These are phyloP conservation scores for Raillietiella orientalis DNA, from an alignment of 2,888 invertebrate species.

Conservation along the genomic window DNA sequence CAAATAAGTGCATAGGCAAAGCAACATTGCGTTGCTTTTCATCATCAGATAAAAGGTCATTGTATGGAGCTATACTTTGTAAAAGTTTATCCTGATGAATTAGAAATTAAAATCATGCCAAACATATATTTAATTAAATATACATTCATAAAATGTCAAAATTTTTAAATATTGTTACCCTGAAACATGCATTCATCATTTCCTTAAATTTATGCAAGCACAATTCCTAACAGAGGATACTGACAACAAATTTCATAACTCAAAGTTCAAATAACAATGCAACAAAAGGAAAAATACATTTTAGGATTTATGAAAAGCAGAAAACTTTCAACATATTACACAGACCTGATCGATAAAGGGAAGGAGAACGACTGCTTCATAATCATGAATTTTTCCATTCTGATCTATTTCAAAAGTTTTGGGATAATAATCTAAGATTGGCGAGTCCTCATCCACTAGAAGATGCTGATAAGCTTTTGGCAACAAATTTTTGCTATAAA, in stretches of 20 bases:
- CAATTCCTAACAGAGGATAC: too few species aligned
- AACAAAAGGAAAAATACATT: not conserved
- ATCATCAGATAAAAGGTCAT: constrained; percentile 25
- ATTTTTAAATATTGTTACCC: too few species aligned
- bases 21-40: constrained; percentile 43
- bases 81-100: constrained; percentile 23
- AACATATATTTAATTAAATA: too few species aligned
- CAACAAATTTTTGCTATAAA: constrained; percentile 26
- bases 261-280: not conserved
- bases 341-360: constrained; percentile 59
- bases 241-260: too few species aligned
- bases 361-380: constrained; percentile 81
- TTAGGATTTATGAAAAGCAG: not conserved
- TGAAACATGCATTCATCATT: too few species aligned
- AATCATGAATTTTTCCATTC: constrained; percentile 80
- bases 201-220: too few species aligned
- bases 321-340: not conserved
- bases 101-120: not conserved
- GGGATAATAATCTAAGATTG: constrained; percentile 72
- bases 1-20: constrained; percentile 56
- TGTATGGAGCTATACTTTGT: constrained; percentile 35
- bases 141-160: too few species aligned
- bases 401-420: constrained; percentile 64
- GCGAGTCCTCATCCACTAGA: constrained; percentile 39
- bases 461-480: constrained; percentile 21